Conservation (phyloP, 2,888 invertebrate species). For the Apomyelois bistriatella region DNA sequence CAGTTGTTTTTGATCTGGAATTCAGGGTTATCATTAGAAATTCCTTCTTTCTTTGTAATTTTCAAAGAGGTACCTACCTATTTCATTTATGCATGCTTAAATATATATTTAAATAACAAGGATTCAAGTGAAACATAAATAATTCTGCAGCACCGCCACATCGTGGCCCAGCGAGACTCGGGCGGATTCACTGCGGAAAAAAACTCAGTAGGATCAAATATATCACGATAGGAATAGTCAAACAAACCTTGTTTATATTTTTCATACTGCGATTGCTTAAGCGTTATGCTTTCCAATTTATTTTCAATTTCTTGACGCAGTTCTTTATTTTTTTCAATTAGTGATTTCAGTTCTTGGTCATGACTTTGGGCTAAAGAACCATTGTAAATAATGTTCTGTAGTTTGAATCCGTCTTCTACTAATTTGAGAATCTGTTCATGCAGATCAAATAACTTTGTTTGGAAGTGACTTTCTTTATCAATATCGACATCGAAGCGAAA, state of each 20-base stretch:
- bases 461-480: conserved; percentile 39
- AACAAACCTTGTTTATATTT: conserved; percentile 56
- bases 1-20: conserved; percentile 62
- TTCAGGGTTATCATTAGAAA: neutral
- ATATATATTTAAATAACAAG: too few species aligned
- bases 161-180: too few species aligned
- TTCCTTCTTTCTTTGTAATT: neutral
- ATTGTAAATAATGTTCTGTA: conserved; percentile 31
- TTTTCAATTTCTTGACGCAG: conserved; percentile 48
- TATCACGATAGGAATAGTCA: too few species aligned
- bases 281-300: conserved; percentile 45
- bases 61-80: too few species aligned
- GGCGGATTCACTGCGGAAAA: too few species aligned
- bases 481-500: conserved; percentile 32
- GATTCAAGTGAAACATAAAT: too few species aligned
- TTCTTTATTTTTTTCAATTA: conserved; percentile 52
- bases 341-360: conserved; percentile 48
- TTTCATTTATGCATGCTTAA: too few species aligned
- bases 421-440: conserved; percentile 35
- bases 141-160: too few species aligned
- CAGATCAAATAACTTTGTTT: conserved; percentile 31
- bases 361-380: conserved; percentile 32
- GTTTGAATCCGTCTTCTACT: conserved; percentile 43
- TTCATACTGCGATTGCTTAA: conserved; percentile 51
- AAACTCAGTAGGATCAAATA: too few species aligned